Percentiles rank a stretch among this genome's conserved stretches.
Evolutionary conservation across 2,888 invertebrate species (phyloP).

Genomic region (Drosophila formosana): DNA sequence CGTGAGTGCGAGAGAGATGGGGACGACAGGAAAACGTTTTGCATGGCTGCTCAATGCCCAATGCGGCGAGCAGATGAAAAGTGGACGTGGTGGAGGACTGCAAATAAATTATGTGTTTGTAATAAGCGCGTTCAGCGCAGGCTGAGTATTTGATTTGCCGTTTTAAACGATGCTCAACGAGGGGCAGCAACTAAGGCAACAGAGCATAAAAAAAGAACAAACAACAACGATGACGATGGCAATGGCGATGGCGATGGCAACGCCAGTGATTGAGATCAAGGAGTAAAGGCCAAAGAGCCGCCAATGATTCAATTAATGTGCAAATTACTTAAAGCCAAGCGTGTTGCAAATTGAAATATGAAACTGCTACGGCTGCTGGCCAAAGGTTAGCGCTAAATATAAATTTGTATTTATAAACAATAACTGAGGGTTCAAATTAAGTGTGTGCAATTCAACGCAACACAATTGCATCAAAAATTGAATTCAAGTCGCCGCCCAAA

Average conservation of each 20-base stretch:
- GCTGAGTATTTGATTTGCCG: constrained; percentile 47
- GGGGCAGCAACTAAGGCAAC: constrained; percentile 15
- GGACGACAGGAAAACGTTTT: constrained; percentile 17
- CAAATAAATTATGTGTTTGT: constrained; percentile 68
- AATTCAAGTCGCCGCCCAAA: constrained; percentile 29
- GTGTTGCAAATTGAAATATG: constrained; percentile 8
- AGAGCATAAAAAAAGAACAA: constrained; percentile 4
- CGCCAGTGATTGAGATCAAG: constrained; percentile 28
- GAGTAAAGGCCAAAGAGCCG: constrained; percentile 10
- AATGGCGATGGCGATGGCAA: not conserved
- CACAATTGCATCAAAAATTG: too few species aligned
- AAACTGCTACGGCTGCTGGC: not conserved
- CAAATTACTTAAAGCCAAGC: constrained; percentile 17
- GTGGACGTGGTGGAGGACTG: constrained; percentile 5
- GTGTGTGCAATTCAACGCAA: too few species aligned
- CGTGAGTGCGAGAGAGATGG: not conserved
- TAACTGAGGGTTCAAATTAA: too few species aligned
- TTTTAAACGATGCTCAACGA: constrained; percentile 38
- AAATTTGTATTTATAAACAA: not conserved
- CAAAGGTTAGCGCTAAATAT: constrained; percentile 2
- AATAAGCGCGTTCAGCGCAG: constrained; percentile 42
- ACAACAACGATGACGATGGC: not conserved
- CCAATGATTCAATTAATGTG: constrained; percentile 39
- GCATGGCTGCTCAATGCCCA: constrained; percentile 40
- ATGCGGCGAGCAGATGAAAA: constrained; percentile 15